Evolutionary conservation across 2,797 vertebrate species (phyloP).

Genomic region (Cichlasoma orientale): DNA sequence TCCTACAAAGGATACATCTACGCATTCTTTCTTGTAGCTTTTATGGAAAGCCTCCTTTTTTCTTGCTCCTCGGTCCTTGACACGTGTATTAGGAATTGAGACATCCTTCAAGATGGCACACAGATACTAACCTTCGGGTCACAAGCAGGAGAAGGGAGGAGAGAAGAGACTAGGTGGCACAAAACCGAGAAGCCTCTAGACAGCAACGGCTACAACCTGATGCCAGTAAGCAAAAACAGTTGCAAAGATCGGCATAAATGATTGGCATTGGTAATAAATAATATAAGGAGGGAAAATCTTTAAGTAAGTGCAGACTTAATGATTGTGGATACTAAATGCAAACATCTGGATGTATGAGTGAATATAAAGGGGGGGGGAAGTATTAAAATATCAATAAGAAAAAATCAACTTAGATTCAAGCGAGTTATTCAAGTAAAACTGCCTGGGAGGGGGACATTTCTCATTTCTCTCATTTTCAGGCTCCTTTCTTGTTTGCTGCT

Average conservation of each 20-base stretch:
- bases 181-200: neutral
- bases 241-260: neutral
- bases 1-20: neutral
- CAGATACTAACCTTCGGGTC: neutral
- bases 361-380: neutral
- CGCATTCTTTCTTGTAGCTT: neutral
- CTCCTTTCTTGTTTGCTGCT: slow-evolving; percentile 22
- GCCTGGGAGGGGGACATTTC: slow-evolving; percentile 18
- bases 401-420: too few relatives aligned
- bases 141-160: neutral
- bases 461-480: slow-evolving; percentile 19
- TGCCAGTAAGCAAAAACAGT: neutral
- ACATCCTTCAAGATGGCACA: neutral
- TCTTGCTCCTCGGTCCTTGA: neutral
- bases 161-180: neutral
- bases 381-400: neutral
- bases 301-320: too few relatives aligned
- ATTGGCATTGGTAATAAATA: neutral
- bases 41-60: neutral
- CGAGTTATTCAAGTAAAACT: slow-evolving; percentile 18
- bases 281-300: neutral
- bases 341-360: neutral
- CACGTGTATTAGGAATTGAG: neutral
- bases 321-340: neutral
- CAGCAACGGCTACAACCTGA: neutral